Percentiles rank a stretch among this genome's conserved stretches.
These are phyloP conservation scores for Invenusta paracnida DNA, from an alignment of 2,888 invertebrate genomes.

Conservation along the genomic window DNA sequence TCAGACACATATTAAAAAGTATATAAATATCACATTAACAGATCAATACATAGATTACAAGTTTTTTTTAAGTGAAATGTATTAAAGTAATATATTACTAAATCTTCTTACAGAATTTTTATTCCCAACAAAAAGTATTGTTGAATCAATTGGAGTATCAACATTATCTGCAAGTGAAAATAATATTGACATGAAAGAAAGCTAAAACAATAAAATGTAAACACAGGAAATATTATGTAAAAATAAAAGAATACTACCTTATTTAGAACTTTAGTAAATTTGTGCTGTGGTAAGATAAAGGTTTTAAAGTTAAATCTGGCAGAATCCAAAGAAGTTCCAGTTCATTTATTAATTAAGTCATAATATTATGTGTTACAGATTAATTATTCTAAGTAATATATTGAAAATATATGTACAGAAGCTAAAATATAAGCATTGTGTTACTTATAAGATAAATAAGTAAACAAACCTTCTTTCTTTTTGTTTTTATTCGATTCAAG, in stretches of 20 bases:
- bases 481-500: slow-evolving; percentile 33
- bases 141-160: slow-evolving; percentile 4
- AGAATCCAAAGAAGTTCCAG: no score
- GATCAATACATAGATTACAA: no score
- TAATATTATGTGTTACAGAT: not conserved
- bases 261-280: no score
- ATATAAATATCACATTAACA: no score
- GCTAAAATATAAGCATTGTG: no score
- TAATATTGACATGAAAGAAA: not conserved
- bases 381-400: not conserved
- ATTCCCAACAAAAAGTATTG: slow-evolving; percentile 32
- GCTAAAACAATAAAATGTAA: not conserved
- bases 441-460: no score
- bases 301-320: no score
- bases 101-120: slow-evolving; percentile 16
- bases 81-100: not conserved
- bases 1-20: no score
- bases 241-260: no score
- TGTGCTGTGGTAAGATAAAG: no score
- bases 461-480: not conserved
- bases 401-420: not conserved
- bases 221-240: no score
- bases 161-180: not conserved
- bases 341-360: not conserved
- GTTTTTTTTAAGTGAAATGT: no score